Conservation (phyloP, 2,113 vertebrate genomes). For the Polypterus bichir region DNA sequence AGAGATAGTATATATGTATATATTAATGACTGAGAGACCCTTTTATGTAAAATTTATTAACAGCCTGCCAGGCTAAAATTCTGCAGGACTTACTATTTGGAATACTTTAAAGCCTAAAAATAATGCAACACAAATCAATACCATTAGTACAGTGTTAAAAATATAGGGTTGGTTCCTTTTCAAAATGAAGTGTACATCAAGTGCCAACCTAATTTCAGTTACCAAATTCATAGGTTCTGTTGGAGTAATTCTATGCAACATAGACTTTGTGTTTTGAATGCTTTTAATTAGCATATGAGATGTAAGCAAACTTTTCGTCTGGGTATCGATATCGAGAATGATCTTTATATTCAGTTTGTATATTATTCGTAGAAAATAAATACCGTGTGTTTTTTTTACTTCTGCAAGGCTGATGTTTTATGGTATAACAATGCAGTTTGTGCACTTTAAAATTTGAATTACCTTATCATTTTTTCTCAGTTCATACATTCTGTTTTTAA, state of each 20-base stretch:
- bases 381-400: slow-evolving; percentile 41
- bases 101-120: no score
- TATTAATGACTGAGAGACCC: no score
- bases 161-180: slow-evolving; percentile 16
- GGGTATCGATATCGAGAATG: slow-evolving; percentile 30
- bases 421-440: slow-evolving; percentile 41
- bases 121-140: neutral
- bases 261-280: slow-evolving; percentile 55
- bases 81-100: no score
- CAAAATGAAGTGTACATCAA: slow-evolving; percentile 39
- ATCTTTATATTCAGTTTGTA: slow-evolving; percentile 58
- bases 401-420: slow-evolving; percentile 44
- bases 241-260: slow-evolving; percentile 94
- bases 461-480: neutral
- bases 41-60: no score
- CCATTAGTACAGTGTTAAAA: slow-evolving; percentile 12
- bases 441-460: slow-evolving; percentile 50
- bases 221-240: slow-evolving; percentile 59
- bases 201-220: slow-evolving; percentile 63
- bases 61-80: no score
- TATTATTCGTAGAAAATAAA: slow-evolving; percentile 33
- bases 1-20: no score
- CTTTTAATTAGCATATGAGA: slow-evolving; percentile 49
- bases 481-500: neutral
- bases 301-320: slow-evolving; percentile 43